phyloP scores from a whole-genome alignment of 2,797 vertebrate genomes.

The Sebastes diaconus region DNA sequence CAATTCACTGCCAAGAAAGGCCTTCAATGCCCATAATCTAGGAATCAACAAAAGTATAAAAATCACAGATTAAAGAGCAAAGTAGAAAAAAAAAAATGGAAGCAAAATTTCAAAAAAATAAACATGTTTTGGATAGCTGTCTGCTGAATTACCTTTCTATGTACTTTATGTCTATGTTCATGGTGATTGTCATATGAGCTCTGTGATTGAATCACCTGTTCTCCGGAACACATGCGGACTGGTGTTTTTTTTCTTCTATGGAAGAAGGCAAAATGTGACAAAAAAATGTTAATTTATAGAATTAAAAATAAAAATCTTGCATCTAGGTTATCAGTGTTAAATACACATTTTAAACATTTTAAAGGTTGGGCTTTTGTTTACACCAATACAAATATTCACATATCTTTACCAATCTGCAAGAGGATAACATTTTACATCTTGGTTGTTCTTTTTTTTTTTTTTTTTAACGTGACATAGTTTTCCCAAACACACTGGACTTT shows the following conservation, averaged over 20 bases:
- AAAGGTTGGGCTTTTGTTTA: not conserved
- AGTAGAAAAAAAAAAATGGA: too few relatives aligned
- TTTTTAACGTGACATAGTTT: not conserved
- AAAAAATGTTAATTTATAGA: not conserved
- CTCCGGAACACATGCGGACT: too few relatives aligned
- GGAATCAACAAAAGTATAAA: not conserved
- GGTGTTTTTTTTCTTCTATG: too few relatives aligned
- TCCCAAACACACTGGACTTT: not conserved
- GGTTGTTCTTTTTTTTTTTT: not conserved
- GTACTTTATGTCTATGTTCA: too few relatives aligned
- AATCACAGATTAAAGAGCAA: not conserved
- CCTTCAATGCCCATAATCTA: not conserved
- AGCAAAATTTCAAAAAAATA: too few relatives aligned
- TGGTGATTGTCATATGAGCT: too few relatives aligned
- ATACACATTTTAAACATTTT: not conserved
- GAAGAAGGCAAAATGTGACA: too few relatives aligned
- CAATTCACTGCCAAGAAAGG: not conserved
- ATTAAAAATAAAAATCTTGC: not conserved
- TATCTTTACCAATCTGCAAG: not conserved
- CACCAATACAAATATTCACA: not conserved
- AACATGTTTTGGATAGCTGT: rapidly evolving
- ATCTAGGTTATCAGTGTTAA: not conserved
- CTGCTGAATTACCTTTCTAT: too few relatives aligned
- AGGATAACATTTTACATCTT: not conserved
- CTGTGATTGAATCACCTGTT: too few relatives aligned